Percentiles rank a stretch among this genome's conserved stretches.
Conservation (phyloP, 2,888 invertebrate genomes). For the Lasius fuliginosus region DNA sequence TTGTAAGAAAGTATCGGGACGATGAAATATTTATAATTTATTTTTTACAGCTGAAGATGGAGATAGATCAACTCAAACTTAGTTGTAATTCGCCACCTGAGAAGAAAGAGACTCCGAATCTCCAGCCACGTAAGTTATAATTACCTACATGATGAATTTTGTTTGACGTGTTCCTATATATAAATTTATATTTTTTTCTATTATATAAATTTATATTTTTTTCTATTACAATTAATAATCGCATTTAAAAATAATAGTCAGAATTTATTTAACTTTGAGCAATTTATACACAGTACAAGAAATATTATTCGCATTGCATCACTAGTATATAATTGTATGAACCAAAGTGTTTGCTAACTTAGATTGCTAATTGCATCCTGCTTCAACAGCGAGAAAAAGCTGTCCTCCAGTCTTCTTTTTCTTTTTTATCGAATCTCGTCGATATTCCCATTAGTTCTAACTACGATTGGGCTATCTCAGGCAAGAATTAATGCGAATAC, state of each 20-base stretch:
- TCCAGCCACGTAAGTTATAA: conserved; percentile 70
- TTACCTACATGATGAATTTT: conserved; percentile 12
- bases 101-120: conserved; percentile 41
- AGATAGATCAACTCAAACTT: conserved; percentile 77
- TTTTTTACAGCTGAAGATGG: conserved; percentile 76
- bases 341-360: conserved; percentile 19
- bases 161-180: conserved; percentile 9
- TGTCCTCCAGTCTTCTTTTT: background rate
- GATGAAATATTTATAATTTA: background rate
- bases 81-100: conserved; percentile 63
- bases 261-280: conserved; percentile 13
- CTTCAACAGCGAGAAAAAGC: conserved; percentile 18
- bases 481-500: conserved; percentile 49
- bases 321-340: conserved; percentile 20
- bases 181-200: conserved; percentile 27
- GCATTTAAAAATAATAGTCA: background rate
- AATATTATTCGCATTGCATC: conserved; percentile 7
- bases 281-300: conserved; percentile 11
- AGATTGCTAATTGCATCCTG: conserved; percentile 45
- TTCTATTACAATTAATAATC: background rate
- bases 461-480: conserved; percentile 38
- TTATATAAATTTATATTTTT: conserved; percentile 23
- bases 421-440: conserved; percentile 26
- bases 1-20: background rate
- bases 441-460: conserved; percentile 54